These are phyloP conservation scores for Ibidorhyncha struthersii DNA, from an alignment of 2,113 vertebrate species.

Conservation along the genomic window DNA sequence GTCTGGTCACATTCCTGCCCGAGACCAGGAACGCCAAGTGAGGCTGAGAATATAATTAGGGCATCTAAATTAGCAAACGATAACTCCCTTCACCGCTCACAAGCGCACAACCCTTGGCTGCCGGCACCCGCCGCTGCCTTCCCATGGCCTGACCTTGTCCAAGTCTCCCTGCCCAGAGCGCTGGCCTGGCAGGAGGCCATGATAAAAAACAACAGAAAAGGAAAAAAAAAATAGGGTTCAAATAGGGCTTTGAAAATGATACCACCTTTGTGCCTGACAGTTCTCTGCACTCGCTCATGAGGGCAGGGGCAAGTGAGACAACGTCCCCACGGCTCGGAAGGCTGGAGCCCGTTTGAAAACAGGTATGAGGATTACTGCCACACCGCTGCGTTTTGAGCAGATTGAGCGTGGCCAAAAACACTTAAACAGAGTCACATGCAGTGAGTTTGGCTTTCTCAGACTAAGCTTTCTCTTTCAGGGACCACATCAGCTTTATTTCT, in stretches of 20 bases:
- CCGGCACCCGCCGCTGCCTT: not conserved
- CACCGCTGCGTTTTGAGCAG: rapidly evolving
- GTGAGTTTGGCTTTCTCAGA: not conserved
- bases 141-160: not conserved
- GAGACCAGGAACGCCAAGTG: rapidly evolving
- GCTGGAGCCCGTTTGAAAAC: not conserved
- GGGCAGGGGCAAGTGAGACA: not conserved
- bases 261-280: not conserved
- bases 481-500: not conserved
- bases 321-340: rapidly evolving
- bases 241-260: not conserved
- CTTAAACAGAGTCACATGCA: rapidly evolving
- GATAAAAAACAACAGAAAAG: rapidly evolving
- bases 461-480: not conserved
- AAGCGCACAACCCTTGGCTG: rapidly evolving
- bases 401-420: not conserved
- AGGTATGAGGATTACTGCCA: not conserved
- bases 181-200: not conserved
- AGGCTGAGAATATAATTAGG: not conserved
- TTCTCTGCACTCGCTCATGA: rapidly evolving
- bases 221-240: not conserved
- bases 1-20: rapidly evolving
- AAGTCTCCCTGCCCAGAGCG: not conserved
- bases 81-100: rapidly evolving
- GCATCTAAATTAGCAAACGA: not conserved